Conservation (phyloP, 1,140 invertebrate genomes). For the Drosophila teissieri region DNA sequence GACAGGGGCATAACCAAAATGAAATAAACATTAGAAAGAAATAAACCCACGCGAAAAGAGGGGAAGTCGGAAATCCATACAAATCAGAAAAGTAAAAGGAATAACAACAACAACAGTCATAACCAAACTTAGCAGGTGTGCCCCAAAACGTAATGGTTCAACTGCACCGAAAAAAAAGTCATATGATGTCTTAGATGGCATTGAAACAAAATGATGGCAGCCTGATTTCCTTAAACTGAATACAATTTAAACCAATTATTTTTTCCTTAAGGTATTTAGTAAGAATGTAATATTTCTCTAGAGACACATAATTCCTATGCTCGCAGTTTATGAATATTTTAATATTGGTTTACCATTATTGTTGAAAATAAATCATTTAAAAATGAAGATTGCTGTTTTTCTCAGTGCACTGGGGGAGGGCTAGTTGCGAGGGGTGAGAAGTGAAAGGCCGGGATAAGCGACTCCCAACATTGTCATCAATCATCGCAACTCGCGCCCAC, state of each 20-base stretch:
- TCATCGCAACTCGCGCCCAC: conserved; percentile 56
- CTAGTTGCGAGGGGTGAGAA: not conserved
- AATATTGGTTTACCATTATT: too few relatives aligned
- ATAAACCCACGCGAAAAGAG: conserved; percentile 20
- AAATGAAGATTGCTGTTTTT: not conserved
- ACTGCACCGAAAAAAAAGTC: not conserved
- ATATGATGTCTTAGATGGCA: too few relatives aligned
- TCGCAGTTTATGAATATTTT: too few relatives aligned
- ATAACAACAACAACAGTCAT: conserved; percentile 38
- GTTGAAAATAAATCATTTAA: too few relatives aligned
- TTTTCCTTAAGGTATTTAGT: too few relatives aligned
- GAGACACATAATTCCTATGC: too few relatives aligned
- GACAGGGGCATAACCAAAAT: conserved; percentile 39
- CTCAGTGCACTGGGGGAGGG: not conserved
- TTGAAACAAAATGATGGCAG: too few relatives aligned
- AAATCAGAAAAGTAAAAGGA: conserved; percentile 55
- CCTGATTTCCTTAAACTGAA: too few relatives aligned
- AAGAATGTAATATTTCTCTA: too few relatives aligned
- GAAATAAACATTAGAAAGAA: conserved; percentile 57
- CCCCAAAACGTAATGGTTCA: conserved; percentile 18
- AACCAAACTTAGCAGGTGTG: conserved; percentile 55
- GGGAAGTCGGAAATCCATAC: conserved; percentile 51
- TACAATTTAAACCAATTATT: too few relatives aligned
- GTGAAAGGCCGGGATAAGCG: conserved; percentile 42
- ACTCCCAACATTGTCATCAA: conserved; percentile 53